These are phyloP conservation scores for Aelia acuminata DNA, from an alignment of 2,888 invertebrate genomes.

Conservation along the genomic window DNA sequence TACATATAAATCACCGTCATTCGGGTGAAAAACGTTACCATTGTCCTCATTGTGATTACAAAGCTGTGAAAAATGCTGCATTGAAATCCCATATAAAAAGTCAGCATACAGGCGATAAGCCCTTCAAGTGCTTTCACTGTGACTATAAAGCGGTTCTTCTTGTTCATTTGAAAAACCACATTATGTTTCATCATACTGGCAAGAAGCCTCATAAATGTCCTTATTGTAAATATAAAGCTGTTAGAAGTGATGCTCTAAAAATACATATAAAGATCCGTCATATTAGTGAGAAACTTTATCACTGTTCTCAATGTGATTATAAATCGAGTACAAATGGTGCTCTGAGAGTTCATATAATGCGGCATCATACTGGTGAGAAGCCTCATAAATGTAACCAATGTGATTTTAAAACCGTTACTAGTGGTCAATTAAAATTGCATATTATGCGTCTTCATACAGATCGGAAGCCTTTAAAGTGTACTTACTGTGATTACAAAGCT, in stretches of 20 bases:
- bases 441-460: background rate
- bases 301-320: background rate
- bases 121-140: background rate
- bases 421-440: background rate
- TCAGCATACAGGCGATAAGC: too few species aligned
- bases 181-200: background rate
- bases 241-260: too few species aligned
- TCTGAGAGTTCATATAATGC: background rate
- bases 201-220: background rate
- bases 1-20: too few species aligned
- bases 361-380: background rate
- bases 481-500: background rate
- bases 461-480: background rate
- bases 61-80: too few species aligned
- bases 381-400: background rate
- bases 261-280: too few species aligned
- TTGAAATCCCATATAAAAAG: too few species aligned
- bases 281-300: too few species aligned
- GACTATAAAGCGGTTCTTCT: background rate
- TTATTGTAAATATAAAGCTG: background rate
- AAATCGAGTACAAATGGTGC: background rate
- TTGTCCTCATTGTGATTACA: too few species aligned
- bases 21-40: too few species aligned
- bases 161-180: background rate
- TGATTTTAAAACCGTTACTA: background rate